These are phyloP conservation scores for Drosophila fungiperda DNA, from an alignment of 2,888 invertebrate species.

Conservation along the genomic window DNA sequence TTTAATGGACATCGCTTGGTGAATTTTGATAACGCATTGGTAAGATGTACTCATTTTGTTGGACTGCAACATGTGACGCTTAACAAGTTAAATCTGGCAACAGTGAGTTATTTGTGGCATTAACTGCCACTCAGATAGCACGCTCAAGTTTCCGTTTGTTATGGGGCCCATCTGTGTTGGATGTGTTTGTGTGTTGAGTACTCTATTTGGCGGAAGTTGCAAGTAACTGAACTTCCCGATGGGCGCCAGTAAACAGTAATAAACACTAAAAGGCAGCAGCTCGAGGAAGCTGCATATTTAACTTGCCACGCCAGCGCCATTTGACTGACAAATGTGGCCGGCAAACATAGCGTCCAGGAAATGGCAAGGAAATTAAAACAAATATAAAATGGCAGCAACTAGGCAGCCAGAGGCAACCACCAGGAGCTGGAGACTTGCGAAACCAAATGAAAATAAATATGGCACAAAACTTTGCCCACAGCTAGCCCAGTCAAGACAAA, in stretches of 20 bases:
- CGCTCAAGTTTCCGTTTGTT: constrained; percentile 60
- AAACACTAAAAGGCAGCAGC: constrained; percentile 68
- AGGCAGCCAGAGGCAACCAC: constrained; percentile 27
- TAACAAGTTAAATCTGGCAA: constrained; percentile 32
- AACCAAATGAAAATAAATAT: constrained; percentile 73
- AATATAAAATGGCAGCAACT: constrained; percentile 74
- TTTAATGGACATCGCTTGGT: constrained; percentile 47
- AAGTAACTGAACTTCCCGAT: constrained; percentile 74
- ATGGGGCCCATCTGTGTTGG: constrained; percentile 19
- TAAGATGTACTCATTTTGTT: background rate
- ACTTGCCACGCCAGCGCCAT: constrained; percentile 51
- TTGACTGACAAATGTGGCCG: constrained; percentile 78
- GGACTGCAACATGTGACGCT: constrained; percentile 21
- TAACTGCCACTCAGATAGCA: constrained; percentile 36
- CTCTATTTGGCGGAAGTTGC: constrained; percentile 62
- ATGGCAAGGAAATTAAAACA: constrained; percentile 80
- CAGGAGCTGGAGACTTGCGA: constrained; percentile 21
- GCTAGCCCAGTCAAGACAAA: constrained; percentile 4
- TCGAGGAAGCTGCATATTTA: constrained; percentile 67
- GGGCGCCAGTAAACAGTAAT: constrained; percentile 74
- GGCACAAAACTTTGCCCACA: constrained; percentile 58
- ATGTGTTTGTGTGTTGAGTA: constrained; percentile 23
- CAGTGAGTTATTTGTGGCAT: constrained; percentile 22
- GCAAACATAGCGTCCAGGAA: constrained; percentile 59
- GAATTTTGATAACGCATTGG: constrained; percentile 15